Evolutionary conservation across 2,888 invertebrate genomes (phyloP), one percentile per base, ranked within the genome.

Genomic region (Elysia crispata): DNA sequence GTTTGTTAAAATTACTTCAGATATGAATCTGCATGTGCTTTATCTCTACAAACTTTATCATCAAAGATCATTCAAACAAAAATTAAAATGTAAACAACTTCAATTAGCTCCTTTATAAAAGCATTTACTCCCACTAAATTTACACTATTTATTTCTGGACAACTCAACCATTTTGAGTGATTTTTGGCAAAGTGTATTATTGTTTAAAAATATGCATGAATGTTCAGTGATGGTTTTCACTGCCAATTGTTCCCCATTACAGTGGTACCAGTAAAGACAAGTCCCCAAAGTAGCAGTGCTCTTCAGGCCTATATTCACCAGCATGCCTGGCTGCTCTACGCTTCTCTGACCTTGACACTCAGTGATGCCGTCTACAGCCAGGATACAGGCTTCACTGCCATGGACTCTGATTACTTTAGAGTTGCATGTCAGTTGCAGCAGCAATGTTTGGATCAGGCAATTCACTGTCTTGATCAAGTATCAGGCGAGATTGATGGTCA

Each of bases 291-390:
- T 5, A 89, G 89, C 84, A 88, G 90, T 0, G 83, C 88, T 50
- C 86, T 91, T 50, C 88, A 90, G 83, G 88, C 89, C 0, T 91
- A 91, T 85, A 89, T 91, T 54, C 91, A 91, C 85, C 90, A 91
- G 81, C 91, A 91, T 83, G 89, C 90, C 0, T 91, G 91, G 91
- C 87, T 91, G 79, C 81, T 89, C 81, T 91, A 90, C 81, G 86
- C 88, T 0, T 86, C 90, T 0, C 87, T 91, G 75, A 86, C 91
- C 23, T 85, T 91, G 73, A 85, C 88, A 8, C 87, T 90, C 81
- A 89, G 90, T 13, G 89, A 89, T 77, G 84, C 89, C 28, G 86
- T 91, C 60, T 89, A 87, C 82, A 84, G 88, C 66, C 85, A 88
- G 41, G 88, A 87, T 83, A 77, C 76, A 20, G 80, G 79, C 23